Base-by-base conservation (phyloP, 2,113 vertebrate genomes). In the Rhabdornis inornatus region DNA sequence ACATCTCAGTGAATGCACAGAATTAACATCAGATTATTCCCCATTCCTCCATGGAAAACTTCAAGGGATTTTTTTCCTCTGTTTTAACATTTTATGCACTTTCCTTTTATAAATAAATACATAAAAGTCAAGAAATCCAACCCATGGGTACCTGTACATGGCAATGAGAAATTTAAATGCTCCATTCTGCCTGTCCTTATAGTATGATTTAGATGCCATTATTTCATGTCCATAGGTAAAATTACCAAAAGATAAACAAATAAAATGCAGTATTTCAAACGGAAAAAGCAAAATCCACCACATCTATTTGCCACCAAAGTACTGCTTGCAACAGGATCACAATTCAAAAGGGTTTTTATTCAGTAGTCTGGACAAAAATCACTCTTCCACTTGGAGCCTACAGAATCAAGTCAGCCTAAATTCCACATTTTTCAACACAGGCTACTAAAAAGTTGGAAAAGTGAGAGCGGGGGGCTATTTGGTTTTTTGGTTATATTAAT, bases 401-500 rank as follows among this genome's bases (percentile, higher is more conserved):
- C 1, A 92, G 12, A 79, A 71, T 10, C 39, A 49, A 30, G 7
- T 19, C 64, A 80, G 19, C 10, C n/a, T 69, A 55, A 66, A 53
- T 2, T 3, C 22, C 64, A 5, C 10, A 53, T 21, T 83, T 80
- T 42, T 44, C 28, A 28, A 79, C 12, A 22, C 4, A 79, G 17
- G 7, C 25, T 85, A 40, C 7, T 40, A 30, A 37, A 13, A 28
- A 72, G 12, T 22, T 25, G 28, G 44, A 40, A 13, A 79, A 85
- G 27, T 5, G 5, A 10, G 9, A 30, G 3, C 12, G 5, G 7
- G 2, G 8, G 2, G 1, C 6, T 21, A 13, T n/a, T 35, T 55
- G 6, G 0, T 20, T 37, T 79, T 76, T 70, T 14, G 27, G 6
- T 39, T 59, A 21, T 15, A 47, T 10, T 55, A 85, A 79, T n/a